phyloP scores from a whole-genome alignment of 2,113 vertebrate genomes.

The human (Homo sapiens) region DNA sequence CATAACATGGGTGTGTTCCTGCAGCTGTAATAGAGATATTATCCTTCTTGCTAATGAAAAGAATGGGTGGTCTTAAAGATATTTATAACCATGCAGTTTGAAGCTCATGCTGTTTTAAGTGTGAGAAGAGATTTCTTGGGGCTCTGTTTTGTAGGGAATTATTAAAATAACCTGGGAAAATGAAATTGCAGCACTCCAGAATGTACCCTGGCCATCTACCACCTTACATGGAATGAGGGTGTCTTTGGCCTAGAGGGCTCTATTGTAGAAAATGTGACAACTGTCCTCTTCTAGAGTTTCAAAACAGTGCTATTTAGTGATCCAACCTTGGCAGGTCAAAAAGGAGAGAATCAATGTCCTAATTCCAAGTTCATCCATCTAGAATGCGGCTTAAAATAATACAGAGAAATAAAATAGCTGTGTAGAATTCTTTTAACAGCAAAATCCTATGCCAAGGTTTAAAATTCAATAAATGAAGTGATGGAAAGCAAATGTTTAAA shows the following conservation, averaged over 20 bases:
- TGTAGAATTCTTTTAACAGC: background rate
- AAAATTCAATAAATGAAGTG: background rate
- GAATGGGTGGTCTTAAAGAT: background rate
- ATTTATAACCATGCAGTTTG: background rate
- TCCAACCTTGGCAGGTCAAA: background rate
- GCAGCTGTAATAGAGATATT: background rate
- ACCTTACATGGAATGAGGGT: background rate
- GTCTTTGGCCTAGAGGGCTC: background rate
- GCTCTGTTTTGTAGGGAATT: background rate
- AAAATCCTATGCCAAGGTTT: background rate
- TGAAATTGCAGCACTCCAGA: background rate
- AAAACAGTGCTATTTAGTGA: background rate
- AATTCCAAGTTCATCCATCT: background rate
- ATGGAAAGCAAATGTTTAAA: background rate
- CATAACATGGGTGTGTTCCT: background rate
- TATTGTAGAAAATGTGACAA: background rate
- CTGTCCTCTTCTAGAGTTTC: background rate
- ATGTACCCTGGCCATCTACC: background rate
- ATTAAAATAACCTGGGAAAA: background rate
- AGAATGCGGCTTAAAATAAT: background rate
- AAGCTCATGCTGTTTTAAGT: background rate
- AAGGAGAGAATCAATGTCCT: background rate
- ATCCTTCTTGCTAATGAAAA: slow-evolving; percentile 30
- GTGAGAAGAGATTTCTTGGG: background rate
- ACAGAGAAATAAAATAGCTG: background rate